These are phyloP conservation scores for Doryteuthis pealeii DNA, from an alignment of 1,140 invertebrate genomes.

Conservation along the genomic window DNA sequence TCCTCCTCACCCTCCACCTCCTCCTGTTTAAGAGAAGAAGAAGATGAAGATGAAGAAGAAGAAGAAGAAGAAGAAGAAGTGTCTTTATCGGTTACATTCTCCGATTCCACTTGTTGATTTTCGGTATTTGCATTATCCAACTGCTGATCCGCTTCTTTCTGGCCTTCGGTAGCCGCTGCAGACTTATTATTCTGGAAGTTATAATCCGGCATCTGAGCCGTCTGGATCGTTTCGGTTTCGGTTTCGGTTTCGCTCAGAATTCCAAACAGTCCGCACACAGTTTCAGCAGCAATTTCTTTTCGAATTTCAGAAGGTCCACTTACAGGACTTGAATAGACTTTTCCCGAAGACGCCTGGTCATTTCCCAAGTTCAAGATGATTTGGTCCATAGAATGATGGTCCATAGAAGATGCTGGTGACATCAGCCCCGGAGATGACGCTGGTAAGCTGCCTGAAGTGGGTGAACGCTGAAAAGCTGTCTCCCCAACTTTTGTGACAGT, in stretches of 20 bases:
- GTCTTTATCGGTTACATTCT: too few species aligned
- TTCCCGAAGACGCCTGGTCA: neutral
- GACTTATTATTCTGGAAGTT: too few species aligned
- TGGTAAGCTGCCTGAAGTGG: neutral
- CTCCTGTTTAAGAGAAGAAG: too few species aligned
- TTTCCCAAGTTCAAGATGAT: neutral
- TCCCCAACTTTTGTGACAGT: constrained; percentile 46
- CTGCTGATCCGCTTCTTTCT: too few species aligned
- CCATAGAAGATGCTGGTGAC: neutral
- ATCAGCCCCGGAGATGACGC: neutral
- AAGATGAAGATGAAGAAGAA: too few species aligned
- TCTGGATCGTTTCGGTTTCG: too few species aligned
- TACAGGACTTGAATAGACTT: neutral
- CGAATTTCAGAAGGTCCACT: constrained; percentile 1
- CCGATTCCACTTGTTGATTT: too few species aligned
- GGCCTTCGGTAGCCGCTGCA: too few species aligned
- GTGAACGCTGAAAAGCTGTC: constrained; percentile 21
- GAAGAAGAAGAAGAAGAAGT: too few species aligned
- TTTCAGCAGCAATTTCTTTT: constrained; percentile 12
- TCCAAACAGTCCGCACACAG: constrained; percentile 3
- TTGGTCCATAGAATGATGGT: neutral
- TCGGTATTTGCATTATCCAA: too few species aligned
- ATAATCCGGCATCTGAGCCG: too few species aligned
- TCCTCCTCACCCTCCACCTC: too few species aligned
- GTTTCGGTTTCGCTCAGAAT: neutral